Base-by-base conservation (phyloP, 2,888 invertebrate genomes). In the Uloborus plumipes region DNA sequence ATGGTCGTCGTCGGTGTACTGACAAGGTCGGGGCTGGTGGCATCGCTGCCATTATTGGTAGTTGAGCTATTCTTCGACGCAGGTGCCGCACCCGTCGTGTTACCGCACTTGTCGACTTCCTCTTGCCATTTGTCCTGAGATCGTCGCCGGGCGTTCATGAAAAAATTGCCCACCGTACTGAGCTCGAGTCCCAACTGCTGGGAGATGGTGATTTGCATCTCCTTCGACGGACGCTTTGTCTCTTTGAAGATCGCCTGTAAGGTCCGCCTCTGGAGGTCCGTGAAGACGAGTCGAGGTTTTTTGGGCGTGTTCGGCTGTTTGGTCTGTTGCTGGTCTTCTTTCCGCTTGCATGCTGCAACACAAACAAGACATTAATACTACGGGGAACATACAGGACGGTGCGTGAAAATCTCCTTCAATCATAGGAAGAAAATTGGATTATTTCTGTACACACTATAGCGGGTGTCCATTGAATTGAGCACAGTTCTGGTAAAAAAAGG, bases 241-340 rank as follows among this genome's bases (percentile, higher is more conserved):
- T 99, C 99, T 96, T 99, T 99, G 94, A 99, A 99, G 93, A 99
- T 99, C 92, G 98, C 99, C 93, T 99, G 98, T 90, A 99, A 94
- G 90, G 99, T 99, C 92, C 99, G 95, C 90, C 99, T 94, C 92
- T 99, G 99, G 89, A 99, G 96, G 92, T 99, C 99, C 89, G 99
- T 99, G 93, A 99, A 99, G 91, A 99, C 99, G 91, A 99, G 94
- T 89, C 99, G 95, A 87, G 99, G 99, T 91, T 99, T 99, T 93
- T 99, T 99, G 91, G 97, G 97, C 88, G 96, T 95, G 55, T 80
- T 86, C 75, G 82, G 84, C 88, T 84, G 77, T 75, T 85, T 85
- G 49, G 83, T 77, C 31, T 85, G 85, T 59, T 83, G 83, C 26
- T 83, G 84, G 69, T 97, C 97, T 92, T 97, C 96, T 94, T 96